Evolutionary conservation across 2,797 vertebrate species (phyloP), one percentile per base, ranked within the genome.

Genomic region (Molossus molossus): DNA sequence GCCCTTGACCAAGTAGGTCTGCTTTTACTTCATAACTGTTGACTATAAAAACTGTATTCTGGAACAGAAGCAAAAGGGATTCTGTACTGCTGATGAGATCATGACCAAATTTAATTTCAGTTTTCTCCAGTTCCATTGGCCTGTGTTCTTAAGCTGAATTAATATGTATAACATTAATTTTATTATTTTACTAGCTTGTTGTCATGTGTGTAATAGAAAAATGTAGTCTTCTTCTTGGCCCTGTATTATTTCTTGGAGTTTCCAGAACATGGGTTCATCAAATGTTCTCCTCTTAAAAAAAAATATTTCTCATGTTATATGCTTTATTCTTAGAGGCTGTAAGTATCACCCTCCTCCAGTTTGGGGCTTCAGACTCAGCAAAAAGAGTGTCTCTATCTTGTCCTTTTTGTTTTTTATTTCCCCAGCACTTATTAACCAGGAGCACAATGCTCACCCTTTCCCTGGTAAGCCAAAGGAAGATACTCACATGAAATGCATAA

Each of bases 171-270:
- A 11, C 5, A 58, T 80, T 92, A 64, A 33, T 88, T 45, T 70
- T 20, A 33, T 5, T 77, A 65, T 87, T 80, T 93, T 64, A 23
- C 17, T 67, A 58, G 17, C 25, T 65, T 90, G 7, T 50, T 85
- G 15, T 29, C 53, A 2, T 48, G 37, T 81, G 21, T 27, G 0
- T 65, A 13, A 69, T 76, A 25, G 50, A 17, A 84, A 83, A 64
- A 55, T 10, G 62, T 37, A 37, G 27, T 53, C 33, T 60, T 18
- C 8, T 58, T 13, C 6, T 91, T 25, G 65, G 15, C 50, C 27
- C 27, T 55, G 25, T 64, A 37, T 77, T 90, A 8, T 72, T 84
- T 96, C 79, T 90, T 21, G 25, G n/a, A 64, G 17, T 87, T 91
- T 7, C 18, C 9, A 81, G 48, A 64, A 76, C 6, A 48, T 21